These are phyloP conservation scores for Atherinosoma microstoma DNA, from an alignment of 2,797 vertebrate genomes.

Conservation along the genomic window DNA sequence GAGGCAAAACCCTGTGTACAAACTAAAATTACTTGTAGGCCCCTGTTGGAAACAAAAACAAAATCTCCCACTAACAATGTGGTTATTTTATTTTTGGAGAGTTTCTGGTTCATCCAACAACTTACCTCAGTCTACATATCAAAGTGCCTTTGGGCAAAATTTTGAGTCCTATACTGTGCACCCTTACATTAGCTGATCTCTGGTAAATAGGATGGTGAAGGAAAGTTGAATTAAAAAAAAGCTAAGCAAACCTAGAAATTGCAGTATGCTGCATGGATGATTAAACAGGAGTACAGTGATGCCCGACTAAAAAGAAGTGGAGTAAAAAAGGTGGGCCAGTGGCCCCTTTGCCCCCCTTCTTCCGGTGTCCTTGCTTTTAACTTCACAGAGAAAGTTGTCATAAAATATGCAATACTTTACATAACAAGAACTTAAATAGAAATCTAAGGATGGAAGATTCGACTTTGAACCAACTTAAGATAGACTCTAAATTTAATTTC, in stretches of 20 bases:
- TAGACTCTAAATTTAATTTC: slow-evolving; percentile 23
- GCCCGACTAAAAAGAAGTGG: neutral
- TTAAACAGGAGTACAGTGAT: neutral
- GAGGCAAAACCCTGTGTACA: too few species aligned
- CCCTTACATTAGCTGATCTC: too few species aligned
- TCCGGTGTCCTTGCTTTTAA: neutral
- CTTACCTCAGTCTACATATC: neutral
- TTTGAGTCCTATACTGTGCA: neutral
- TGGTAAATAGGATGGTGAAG: too few species aligned
- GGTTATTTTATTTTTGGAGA: neutral
- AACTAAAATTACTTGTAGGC: too few species aligned
- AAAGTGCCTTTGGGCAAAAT: neutral
- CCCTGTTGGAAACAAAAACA: neutral
- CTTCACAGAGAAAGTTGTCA: neutral
- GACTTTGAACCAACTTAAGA: slow-evolving; percentile 18
- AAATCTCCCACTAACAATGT: neutral
- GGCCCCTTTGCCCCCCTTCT: neutral
- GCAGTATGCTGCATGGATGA: neutral
- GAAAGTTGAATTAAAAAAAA: too few species aligned
- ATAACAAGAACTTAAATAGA: slow-evolving; percentile 6
- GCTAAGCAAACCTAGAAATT: too few species aligned
- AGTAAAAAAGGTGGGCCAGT: neutral
- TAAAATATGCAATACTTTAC: slow-evolving; percentile 9
- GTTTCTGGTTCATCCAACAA: neutral
- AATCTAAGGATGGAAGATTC: neutral